Base-by-base conservation (phyloP, 1,140 invertebrate species). In the Drosophila mayri region DNA sequence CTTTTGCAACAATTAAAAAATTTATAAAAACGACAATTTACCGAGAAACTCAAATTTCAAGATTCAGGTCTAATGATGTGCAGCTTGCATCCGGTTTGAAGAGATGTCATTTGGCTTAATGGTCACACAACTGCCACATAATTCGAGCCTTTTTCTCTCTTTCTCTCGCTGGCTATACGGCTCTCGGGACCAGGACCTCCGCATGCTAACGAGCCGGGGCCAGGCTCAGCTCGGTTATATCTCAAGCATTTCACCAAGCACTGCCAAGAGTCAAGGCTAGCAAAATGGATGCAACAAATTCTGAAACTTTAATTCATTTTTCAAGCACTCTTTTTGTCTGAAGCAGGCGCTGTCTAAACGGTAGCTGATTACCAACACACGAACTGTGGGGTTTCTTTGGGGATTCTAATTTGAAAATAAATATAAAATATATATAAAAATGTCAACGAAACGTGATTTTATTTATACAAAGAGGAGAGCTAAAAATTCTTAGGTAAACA, bases 1-100 rank as follows among this genome's bases (percentile, higher is more conserved):
- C 35, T 74, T 74, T 22, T 47, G 68, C 70, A 61, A 86, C 82
- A 86, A 86, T 86, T 85, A 79, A 76, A 75, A 83, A 76, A 70
- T 75, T 5, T 40, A 54, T 57, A 41, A 50, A 66, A 83, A 54
- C 71, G 50, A 70, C 76, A 76, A 57, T 76, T 64, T 58, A 30
- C n/a, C 52, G 68, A 83, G 67, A 67, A 44, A 60, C 40, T 54
- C 20, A 43, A 30, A 37, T 74, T 74, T 50, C 12, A 7, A 41
- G 25, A 54, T 52, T 49, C 28, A 35, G 28, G 61, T 47, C 64
- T 88, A 88, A 88, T 90, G 85, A 90, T 81, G 86, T 72, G 61
- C 63, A 63, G 61, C 47, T 18, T 32, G 47, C 28, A 50, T 0
- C 32, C n/a, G 58, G 38, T 60, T 62, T 62, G 52, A 55, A 55